phyloP scores from a whole-genome alignment of 2,113 vertebrate species.

The Daphoenositta chrysoptera region DNA sequence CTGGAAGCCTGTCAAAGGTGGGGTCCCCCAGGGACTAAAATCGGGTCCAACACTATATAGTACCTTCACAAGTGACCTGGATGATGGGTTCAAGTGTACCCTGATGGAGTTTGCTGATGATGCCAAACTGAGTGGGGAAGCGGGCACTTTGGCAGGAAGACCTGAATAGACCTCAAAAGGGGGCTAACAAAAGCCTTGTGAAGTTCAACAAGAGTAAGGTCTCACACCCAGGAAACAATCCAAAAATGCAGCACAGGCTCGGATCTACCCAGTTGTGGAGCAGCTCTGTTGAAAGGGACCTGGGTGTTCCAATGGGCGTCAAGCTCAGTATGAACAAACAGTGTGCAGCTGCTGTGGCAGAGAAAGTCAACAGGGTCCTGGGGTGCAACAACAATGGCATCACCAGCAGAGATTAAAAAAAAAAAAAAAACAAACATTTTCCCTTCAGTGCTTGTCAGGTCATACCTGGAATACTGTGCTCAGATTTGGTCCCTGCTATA shows the following conservation, averaged over 20 bases:
- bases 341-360: neutral
- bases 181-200: neutral
- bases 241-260: neutral
- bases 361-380: neutral
- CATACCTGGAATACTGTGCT: neutral
- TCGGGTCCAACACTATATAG: neutral
- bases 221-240: neutral
- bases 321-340: neutral
- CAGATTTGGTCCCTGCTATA: neutral
- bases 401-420: neutral
- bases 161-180: neutral
- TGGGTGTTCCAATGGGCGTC: neutral
- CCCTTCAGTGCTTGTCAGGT: neutral
- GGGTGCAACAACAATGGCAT: fast-evolving
- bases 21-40: neutral
- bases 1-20: neutral
- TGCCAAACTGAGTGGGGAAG: neutral
- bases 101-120: neutral
- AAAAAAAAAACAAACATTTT: neutral
- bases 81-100: neutral
- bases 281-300: neutral
- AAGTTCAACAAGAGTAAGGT: neutral
- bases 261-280: neutral
- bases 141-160: neutral
- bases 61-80: neutral